A percentile compares a stretch with the other conserved stretches of the same genome.
Evolutionary conservation across 2,888 invertebrate species (phyloP).

Genomic region (Ametastegia equiseti): DNA sequence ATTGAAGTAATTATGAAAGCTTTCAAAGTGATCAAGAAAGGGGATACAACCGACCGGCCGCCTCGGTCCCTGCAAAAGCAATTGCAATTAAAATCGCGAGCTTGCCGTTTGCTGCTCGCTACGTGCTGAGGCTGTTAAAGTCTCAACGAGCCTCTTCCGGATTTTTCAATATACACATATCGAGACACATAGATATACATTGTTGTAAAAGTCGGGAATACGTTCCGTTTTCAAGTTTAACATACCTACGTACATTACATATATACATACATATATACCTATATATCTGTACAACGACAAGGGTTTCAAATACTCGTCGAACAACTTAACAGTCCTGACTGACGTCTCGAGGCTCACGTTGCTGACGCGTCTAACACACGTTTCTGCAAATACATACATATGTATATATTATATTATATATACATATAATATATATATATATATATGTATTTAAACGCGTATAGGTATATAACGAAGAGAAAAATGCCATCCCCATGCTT

Average conservation of each 20-base stretch:
- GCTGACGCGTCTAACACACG: not conserved
- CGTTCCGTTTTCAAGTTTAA: no score
- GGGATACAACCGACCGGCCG: no score
- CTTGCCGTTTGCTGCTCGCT: not conserved
- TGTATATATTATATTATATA: not conserved
- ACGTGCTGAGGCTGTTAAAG: not conserved
- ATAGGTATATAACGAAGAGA: not conserved
- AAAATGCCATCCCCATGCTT: not conserved
- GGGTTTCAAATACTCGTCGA: slow-evolving; percentile 1
- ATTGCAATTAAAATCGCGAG: slow-evolving; percentile 10
- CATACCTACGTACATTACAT: no score
- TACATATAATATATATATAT: not conserved
- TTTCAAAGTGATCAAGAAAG: slow-evolving; percentile 5
- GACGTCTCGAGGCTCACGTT: not conserved
- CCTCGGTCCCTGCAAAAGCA: no score
- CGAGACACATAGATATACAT: not conserved
- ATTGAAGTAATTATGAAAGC: slow-evolving; percentile 27
- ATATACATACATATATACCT: no score
- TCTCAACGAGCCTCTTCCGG: slow-evolving; percentile 34
- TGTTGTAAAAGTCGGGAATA: no score
- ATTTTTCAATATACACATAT: not conserved
- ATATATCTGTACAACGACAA: no score
- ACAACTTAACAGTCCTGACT: slow-evolving; percentile 30
- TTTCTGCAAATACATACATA: not conserved
- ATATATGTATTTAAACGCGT: not conserved